Evolutionary conservation across 2,888 invertebrate genomes (phyloP).

Genomic region (Cheilosia variabilis): DNA sequence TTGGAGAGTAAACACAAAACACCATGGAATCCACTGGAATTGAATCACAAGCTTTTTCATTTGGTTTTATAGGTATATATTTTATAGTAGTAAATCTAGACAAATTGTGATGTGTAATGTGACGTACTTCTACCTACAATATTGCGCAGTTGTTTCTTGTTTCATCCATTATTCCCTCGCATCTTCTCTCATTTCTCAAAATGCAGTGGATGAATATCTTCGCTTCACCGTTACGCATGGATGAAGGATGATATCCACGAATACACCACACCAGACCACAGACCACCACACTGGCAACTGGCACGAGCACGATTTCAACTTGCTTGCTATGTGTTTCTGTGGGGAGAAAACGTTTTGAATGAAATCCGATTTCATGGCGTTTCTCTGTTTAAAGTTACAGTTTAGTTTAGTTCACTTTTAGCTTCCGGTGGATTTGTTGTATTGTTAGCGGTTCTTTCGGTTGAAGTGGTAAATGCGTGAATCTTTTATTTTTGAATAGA

Average conservation of each 20-base stretch:
- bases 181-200: too few relatives aligned
- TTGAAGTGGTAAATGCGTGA: slow-evolving; percentile 16
- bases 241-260: neutral
- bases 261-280: neutral
- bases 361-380: slow-evolving; percentile 72
- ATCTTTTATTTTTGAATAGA: slow-evolving; percentile 24
- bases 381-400: slow-evolving; percentile 47
- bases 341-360: slow-evolving; percentile 64
- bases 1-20: neutral
- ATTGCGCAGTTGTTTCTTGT: too few relatives aligned
- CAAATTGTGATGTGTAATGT: neutral
- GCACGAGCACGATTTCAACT: too few relatives aligned
- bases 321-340: neutral
- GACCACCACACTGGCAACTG: too few relatives aligned
- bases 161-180: too few relatives aligned
- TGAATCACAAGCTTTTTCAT: neutral
- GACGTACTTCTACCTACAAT: too few relatives aligned
- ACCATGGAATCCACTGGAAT: neutral
- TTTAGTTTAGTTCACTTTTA: slow-evolving; percentile 78
- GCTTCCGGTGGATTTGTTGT: slow-evolving; percentile 79
- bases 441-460: slow-evolving; percentile 50
- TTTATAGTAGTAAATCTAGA: neutral
- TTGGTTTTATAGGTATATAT: too few relatives aligned
- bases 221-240: slow-evolving; percentile 34
- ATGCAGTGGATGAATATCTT: neutral